Conservation (phyloP, 2,113 vertebrate genomes). For the Conger conger region DNA sequence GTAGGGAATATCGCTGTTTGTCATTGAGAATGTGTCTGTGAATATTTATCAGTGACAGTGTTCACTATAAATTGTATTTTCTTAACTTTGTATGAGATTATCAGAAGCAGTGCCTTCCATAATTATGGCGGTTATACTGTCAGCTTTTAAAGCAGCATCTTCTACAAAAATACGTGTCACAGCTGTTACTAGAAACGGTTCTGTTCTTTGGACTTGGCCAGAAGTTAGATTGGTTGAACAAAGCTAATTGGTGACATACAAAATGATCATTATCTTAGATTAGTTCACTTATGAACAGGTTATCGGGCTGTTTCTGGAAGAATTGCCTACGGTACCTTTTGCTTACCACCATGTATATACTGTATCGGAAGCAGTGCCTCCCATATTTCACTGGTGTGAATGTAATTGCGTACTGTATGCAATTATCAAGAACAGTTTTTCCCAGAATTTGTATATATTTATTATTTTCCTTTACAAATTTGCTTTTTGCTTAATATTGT, state of each 20-base stretch:
- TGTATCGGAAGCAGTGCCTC: conserved; percentile 97
- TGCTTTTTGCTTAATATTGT: conserved; percentile 21
- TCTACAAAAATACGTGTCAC: conserved; percentile 74
- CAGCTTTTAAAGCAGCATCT: conserved; percentile 95
- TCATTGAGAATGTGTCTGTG: conserved; percentile 76
- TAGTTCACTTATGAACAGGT: no score
- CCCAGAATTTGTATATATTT: conserved; percentile 93
- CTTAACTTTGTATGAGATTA: conserved; percentile 81
- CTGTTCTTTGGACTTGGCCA: neutral
- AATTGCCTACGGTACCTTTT: conserved; percentile 90
- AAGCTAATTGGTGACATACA: conserved; percentile 12
- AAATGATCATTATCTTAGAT: neutral
- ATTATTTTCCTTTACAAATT: conserved; percentile 44
- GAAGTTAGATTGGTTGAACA: neutral
- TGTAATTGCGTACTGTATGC: conserved; percentile 87
- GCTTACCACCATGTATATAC: conserved; percentile 92
- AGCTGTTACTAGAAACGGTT: conserved; percentile 34
- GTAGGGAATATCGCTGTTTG: conserved; percentile 51
- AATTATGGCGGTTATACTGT: conserved; percentile 99
- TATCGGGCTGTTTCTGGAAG: conserved; percentile 50
- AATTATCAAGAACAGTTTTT: conserved; percentile 98
- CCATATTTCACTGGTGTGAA: conserved; percentile 98
- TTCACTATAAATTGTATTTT: conserved; percentile 87
- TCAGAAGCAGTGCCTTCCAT: conserved; percentile 99
- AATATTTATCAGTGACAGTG: conserved; percentile 95